Evolutionary conservation across 2,888 invertebrate species (phyloP), one percentile per base, ranked within the genome.

Genomic region (Unio delphinus): DNA sequence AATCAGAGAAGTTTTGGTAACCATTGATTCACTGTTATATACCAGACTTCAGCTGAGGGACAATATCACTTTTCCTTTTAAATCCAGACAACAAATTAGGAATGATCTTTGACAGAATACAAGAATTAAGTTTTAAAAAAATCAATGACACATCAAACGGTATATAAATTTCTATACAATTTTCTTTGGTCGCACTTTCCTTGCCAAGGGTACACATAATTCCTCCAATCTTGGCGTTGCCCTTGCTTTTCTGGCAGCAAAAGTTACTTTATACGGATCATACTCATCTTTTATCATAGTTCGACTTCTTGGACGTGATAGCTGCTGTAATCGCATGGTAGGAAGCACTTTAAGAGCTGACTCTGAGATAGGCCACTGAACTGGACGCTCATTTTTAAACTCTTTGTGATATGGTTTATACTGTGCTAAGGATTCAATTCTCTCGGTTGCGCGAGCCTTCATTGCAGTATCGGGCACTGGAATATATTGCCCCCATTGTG

Each of bases 211-310:
- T 34, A 78, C 74, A 64, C 81, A 72, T 17, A 88, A 71, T 73
- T 87, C 87, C 0, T 81, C 82, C 8, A 88, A 58, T 45, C 88
- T 69, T 0, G 86, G 84, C 4, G 88, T 84, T 18, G 84, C 72
- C 3, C 80, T 76, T 0, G 87, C 83, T 18, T 80, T 75, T 23
- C 75, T 73, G 15, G 87, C 87, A 8, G 81, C 81, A 5, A 74
- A 61, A 4, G 86, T 65, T 1, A 88, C 84, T 72, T 79, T 81
- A 75, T 87, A 88, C 0, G 88, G 88, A 67, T 88, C 88, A 62
- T 78, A 88, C 73, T 88, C 88, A 67, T 88, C 87, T 60, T 83
- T 85, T 28, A 83, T 80, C 79, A 85, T 77, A n/a, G 85, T 81
- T 23, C 87, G 78, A 70, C 86, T 86, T 28, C 82, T 73, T 4